Percentiles rank a stretch among this genome's conserved stretches.
These are phyloP conservation scores for Gortyna flavago DNA, from an alignment of 2,888 invertebrate genomes.

Conservation along the genomic window DNA sequence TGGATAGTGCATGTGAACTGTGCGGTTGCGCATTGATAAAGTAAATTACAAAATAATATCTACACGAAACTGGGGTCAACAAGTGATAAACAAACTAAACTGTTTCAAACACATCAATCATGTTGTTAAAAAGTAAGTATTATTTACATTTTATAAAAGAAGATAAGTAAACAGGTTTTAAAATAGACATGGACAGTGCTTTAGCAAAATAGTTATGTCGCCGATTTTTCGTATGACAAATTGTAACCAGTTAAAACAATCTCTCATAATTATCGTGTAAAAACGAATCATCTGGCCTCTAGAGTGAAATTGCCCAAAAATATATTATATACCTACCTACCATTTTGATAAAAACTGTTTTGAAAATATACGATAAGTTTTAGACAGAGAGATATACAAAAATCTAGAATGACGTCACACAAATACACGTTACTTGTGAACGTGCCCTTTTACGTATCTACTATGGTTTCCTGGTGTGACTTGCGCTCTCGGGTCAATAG, in stretches of 20 bases:
- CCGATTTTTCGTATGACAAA: not conserved
- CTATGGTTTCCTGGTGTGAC: not conserved
- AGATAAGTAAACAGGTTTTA: conserved; percentile 38
- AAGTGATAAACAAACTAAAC: conserved; percentile 20
- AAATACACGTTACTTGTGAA: not conserved
- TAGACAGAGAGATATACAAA: not conserved
- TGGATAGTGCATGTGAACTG: conserved; percentile 53
- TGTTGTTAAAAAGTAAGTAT: conserved; percentile 59
- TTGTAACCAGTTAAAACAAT: not conserved
- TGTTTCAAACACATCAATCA: conserved; percentile 23
- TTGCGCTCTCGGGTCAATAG: conserved; percentile 2
- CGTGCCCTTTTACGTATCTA: not conserved
- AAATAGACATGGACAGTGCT: conserved; percentile 10
- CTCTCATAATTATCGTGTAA: not conserved
- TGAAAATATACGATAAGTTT: not conserved
- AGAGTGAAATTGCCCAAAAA: not conserved
- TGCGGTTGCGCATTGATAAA: conserved; percentile 42
- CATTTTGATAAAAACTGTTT: conserved; percentile 20
- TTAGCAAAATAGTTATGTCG: not conserved
- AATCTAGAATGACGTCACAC: conserved; percentile 29
- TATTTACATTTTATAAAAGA: not conserved
- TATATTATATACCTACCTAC: not conserved
- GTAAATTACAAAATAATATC: conserved; percentile 45
- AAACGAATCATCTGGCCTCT: not conserved
- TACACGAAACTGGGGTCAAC: conserved; percentile 20